Conservation (phyloP, 2,113 vertebrate genomes). For the Trochalopteron elliotii region DNA sequence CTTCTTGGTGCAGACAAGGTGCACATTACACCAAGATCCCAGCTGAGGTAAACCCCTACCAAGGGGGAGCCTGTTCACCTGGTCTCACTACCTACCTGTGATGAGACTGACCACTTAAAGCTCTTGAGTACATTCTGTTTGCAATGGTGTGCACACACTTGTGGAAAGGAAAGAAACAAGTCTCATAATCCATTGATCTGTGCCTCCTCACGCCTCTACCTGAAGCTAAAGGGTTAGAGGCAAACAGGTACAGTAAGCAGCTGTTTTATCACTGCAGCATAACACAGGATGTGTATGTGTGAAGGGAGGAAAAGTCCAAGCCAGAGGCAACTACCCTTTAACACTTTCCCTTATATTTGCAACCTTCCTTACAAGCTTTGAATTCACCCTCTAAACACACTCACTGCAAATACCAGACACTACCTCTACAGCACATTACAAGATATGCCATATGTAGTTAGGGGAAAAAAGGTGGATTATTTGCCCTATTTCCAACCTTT, state of each 20-base stretch:
- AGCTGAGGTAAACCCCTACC: neutral
- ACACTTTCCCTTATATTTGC: neutral
- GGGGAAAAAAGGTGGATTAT: neutral
- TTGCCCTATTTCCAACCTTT: neutral
- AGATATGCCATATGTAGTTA: accelerated
- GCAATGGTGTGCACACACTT: neutral
- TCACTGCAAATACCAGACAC: neutral
- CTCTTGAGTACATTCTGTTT: neutral
- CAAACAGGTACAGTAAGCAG: neutral
- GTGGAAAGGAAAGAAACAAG: neutral
- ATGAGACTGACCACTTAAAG: neutral
- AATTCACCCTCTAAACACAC: neutral
- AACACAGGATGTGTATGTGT: accelerated
- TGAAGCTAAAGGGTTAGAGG: neutral
- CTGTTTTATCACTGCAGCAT: neutral
- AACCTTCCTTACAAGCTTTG: neutral
- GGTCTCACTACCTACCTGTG: neutral
- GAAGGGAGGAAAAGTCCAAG: neutral
- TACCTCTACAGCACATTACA: neutral
- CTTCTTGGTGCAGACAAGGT: neutral
- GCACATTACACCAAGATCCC: neutral
- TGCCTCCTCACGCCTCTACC: neutral
- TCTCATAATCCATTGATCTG: neutral
- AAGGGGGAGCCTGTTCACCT: neutral
- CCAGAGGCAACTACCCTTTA: neutral